These are phyloP conservation scores for Oncorhynchus kisutch DNA, from an alignment of 2,113 vertebrate genomes.

Conservation along the genomic window DNA sequence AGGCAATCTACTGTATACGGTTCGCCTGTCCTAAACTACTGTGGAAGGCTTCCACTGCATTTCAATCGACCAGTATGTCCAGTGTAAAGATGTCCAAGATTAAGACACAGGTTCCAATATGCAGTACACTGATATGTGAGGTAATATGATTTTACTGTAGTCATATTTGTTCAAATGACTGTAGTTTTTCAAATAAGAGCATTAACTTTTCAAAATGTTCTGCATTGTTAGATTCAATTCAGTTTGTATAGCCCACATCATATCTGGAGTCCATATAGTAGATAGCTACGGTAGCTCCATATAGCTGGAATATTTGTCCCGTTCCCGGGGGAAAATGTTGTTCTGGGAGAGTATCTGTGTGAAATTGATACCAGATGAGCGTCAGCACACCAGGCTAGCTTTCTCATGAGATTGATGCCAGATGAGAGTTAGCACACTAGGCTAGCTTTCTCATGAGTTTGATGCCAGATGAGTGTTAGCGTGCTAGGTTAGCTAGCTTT, in stretches of 20 bases:
- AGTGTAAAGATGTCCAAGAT: too few relatives aligned
- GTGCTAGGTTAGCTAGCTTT: not conserved
- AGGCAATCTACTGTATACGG: not conserved
- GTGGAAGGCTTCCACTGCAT: not conserved
- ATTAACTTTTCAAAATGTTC: too few relatives aligned
- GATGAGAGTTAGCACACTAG: too few relatives aligned
- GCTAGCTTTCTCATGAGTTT: too few relatives aligned
- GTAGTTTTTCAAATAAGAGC: not conserved
- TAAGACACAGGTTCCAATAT: too few relatives aligned
- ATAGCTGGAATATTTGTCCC: not conserved
- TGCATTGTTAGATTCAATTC: too few relatives aligned
- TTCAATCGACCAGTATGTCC: too few relatives aligned
- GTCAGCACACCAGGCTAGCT: not conserved
- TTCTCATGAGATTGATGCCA: too few relatives aligned
- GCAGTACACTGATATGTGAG: too few relatives aligned
- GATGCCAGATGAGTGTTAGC: too few relatives aligned
- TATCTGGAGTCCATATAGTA: not conserved
- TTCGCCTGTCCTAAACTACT: not conserved
- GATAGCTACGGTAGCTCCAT: not conserved
- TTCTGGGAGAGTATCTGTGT: not conserved
- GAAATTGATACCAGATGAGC: conserved; percentile 20
- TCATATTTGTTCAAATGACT: not conserved
- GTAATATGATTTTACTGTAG: too few relatives aligned
- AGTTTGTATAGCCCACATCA: not conserved
- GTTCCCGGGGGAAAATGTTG: not conserved